Percentiles rank a stretch among this genome's conserved stretches.
Evolutionary conservation across 1,140 invertebrate species (phyloP).

Genomic region (Heterodera schachtii): DNA sequence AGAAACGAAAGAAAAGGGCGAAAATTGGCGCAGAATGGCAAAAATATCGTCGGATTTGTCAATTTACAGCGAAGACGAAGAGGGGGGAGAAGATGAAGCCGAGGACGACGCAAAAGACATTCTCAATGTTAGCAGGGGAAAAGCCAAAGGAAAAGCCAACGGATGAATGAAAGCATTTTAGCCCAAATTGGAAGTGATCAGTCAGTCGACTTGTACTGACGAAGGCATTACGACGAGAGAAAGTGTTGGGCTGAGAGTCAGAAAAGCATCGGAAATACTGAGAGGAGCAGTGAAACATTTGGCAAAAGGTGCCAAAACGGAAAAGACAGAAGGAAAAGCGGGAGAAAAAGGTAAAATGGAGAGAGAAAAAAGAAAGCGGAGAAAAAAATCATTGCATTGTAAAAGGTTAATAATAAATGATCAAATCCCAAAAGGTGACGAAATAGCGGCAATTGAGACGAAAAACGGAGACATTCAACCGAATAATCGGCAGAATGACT

Average conservation of each 20-base stretch:
- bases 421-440: too few relatives aligned
- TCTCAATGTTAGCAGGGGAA: conserved; percentile 31
- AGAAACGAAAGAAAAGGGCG: conserved; percentile 9
- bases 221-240: background rate
- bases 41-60: background rate
- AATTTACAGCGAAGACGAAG: background rate
- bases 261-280: background rate
- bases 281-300: background rate
- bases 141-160: background rate
- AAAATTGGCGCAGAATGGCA: background rate
- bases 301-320: background rate
- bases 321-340: background rate
- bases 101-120: conserved; percentile 31
- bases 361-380: background rate
- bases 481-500: background rate
- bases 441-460: too few relatives aligned
- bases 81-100: conserved; percentile 5
- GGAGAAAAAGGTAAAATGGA: background rate
- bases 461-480: background rate
- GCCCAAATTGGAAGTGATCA: conserved; percentile 33
- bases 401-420: too few relatives aligned
- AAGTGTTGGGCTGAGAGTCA: background rate
- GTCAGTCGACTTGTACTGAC: background rate
- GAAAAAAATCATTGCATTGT: background rate
- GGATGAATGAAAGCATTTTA: background rate